phyloP scores from a whole-genome alignment of 2,797 vertebrate species.

The Buceros bicornis region DNA sequence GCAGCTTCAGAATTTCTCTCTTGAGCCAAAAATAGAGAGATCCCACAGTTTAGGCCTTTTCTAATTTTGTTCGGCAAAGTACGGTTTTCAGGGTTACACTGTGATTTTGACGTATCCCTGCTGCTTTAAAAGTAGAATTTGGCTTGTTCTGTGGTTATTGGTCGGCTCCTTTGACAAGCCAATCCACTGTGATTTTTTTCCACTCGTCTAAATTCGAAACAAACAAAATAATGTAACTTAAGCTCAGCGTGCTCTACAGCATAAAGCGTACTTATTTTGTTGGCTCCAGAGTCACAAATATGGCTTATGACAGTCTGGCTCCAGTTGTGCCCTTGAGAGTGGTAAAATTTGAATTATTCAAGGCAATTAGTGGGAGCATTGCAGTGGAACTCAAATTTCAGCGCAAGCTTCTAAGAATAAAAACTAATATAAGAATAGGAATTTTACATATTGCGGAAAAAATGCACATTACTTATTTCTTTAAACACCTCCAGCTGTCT shows the following conservation, averaged over 20 bases:
- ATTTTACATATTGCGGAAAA: slow-evolving; percentile 59
- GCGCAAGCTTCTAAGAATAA: slow-evolving; percentile 68
- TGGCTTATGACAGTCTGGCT: slow-evolving; percentile 65
- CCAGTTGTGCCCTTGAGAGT: slow-evolving; percentile 69
- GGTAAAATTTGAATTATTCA: slow-evolving; percentile 80
- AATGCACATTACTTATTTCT: slow-evolving; percentile 47
- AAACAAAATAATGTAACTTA: slow-evolving; percentile 37
- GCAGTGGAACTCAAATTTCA: slow-evolving; percentile 69
- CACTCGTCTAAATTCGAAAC: not conserved
- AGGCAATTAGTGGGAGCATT: slow-evolving; percentile 74
- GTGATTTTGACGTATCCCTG: not conserved
- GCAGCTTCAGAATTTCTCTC: slow-evolving; percentile 73
- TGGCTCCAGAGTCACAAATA: slow-evolving; percentile 61
- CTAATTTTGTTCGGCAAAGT: not conserved
- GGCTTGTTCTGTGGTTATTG: not conserved
- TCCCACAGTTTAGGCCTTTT: slow-evolving; percentile 25
- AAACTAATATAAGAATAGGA: slow-evolving; percentile 63
- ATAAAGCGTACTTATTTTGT: slow-evolving; percentile 29
- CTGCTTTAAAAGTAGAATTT: not conserved
- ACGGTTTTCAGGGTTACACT: slow-evolving; percentile 3
- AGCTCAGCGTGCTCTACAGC: slow-evolving; percentile 2
- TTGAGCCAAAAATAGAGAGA: slow-evolving; percentile 72
- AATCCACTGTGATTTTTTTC: not conserved
- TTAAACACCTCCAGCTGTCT: slow-evolving; percentile 68
- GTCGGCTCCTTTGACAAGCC: not conserved